Evolutionary conservation across 1,140 invertebrate species (phyloP).

Genomic region (Leptonema lineaticorne): DNA sequence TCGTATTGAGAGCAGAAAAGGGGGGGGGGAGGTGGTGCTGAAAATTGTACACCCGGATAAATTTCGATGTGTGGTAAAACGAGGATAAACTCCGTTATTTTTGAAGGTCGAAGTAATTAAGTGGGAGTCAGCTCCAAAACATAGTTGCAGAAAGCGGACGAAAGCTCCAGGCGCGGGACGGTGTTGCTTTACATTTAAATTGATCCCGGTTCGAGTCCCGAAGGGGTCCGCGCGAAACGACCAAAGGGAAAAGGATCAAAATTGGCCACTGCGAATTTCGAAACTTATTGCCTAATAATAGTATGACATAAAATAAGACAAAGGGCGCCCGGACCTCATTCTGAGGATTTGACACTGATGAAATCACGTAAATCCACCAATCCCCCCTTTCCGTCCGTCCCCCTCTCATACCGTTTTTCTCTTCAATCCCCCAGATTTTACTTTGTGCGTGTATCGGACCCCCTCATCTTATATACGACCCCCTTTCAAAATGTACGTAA

Average conservation of each 20-base stretch:
- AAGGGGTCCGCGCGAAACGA: slow-evolving; percentile 19
- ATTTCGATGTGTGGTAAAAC: too few relatives aligned
- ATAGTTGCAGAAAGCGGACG: slow-evolving; percentile 17
- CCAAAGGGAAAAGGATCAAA: slow-evolving; percentile 35
- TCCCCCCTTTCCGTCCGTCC: too few relatives aligned
- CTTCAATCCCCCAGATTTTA: too few relatives aligned
- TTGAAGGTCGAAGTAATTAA: neutral
- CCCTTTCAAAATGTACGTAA: neutral
- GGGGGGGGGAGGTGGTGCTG: too few relatives aligned
- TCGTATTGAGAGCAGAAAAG: too few relatives aligned
- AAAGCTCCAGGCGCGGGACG: neutral
- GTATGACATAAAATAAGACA: slow-evolving; percentile 36
- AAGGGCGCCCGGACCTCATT: slow-evolving; percentile 18
- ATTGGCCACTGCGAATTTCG: slow-evolving; percentile 28
- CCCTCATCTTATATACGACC: slow-evolving; percentile 14
- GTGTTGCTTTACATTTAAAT: slow-evolving; percentile 36
- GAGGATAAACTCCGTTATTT: too few relatives aligned
- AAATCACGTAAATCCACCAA: slow-evolving; percentile 31
- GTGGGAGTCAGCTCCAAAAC: neutral
- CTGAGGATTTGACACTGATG: slow-evolving; percentile 33
- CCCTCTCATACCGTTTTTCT: too few relatives aligned
- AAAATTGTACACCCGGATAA: neutral
- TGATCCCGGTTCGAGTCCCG: slow-evolving; percentile 32
- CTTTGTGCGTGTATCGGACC: slow-evolving; percentile 5
- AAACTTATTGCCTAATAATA: slow-evolving; percentile 35